Evolutionary conservation across 2,888 invertebrate species (phyloP).

Genomic region (Acholoe squamosa): DNA sequence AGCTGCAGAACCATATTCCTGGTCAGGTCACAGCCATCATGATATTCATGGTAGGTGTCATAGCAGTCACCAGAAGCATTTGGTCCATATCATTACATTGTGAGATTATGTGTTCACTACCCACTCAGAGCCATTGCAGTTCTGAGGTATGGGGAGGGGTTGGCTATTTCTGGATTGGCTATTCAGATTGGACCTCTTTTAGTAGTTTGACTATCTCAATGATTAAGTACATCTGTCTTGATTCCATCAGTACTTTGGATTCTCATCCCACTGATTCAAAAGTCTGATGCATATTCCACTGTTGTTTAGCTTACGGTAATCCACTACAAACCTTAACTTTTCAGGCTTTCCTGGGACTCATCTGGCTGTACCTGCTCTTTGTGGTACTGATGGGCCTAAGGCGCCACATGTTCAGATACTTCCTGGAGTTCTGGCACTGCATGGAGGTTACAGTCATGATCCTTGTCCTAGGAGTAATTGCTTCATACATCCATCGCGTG

Average conservation of each 20-base stretch:
- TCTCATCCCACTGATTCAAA: too few relatives aligned
- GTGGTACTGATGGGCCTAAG: conserved; percentile 74
- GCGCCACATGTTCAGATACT: conserved; percentile 74
- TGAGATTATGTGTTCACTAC: too few relatives aligned
- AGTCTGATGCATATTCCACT: too few relatives aligned
- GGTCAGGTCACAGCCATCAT: conserved; percentile 74
- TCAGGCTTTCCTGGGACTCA: conserved; percentile 78
- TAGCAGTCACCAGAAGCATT: too few relatives aligned
- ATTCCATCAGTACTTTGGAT: too few relatives aligned
- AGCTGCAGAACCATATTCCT: conserved; percentile 72
- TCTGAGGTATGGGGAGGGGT: too few relatives aligned
- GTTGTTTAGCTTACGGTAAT: background rate
- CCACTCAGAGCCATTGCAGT: too few relatives aligned
- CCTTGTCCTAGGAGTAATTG: conserved; percentile 76
- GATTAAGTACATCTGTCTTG: too few relatives aligned
- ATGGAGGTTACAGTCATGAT: conserved; percentile 79
- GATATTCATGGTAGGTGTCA: conserved; percentile 65
- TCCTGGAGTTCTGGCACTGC: conserved; percentile 81
- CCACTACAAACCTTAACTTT: background rate
- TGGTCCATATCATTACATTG: too few relatives aligned
- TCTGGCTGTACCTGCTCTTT: conserved; percentile 79
- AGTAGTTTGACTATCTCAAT: too few relatives aligned
- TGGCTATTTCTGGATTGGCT: too few relatives aligned
- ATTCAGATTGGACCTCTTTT: too few relatives aligned
- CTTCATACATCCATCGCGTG: conserved; percentile 80